A percentile compares a stretch with the other conserved stretches of the same genome.
These are phyloP conservation scores for Psittacula echo DNA, from an alignment of 2,797 vertebrate species.

Conservation along the genomic window DNA sequence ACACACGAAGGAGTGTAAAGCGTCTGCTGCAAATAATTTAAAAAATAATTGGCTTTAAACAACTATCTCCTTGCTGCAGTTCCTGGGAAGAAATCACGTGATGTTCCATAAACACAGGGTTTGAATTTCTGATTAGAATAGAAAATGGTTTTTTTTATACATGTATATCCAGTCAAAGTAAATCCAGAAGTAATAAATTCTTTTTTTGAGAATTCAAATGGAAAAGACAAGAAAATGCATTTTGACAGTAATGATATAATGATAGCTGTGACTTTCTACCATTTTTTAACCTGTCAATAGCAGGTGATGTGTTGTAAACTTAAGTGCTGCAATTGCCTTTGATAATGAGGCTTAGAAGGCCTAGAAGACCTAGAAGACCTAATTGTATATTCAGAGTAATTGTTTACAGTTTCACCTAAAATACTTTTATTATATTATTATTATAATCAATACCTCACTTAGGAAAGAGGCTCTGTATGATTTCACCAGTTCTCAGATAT, in stretches of 20 bases:
- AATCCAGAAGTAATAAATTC: not conserved
- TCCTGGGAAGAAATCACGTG: slow-evolving; percentile 30
- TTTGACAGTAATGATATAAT: not conserved
- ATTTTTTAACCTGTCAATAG: not conserved
- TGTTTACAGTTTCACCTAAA: not conserved
- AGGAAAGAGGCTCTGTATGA: not conserved
- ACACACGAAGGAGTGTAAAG: not conserved
- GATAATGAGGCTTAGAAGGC: not conserved
- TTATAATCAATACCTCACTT: not conserved
- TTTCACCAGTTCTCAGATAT: not conserved
- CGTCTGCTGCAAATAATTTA: slow-evolving; percentile 44
- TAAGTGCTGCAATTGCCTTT: not conserved
- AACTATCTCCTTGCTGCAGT: slow-evolving; percentile 7
- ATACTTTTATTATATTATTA: not conserved
- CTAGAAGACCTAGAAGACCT: not conserved
- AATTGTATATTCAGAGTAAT: not conserved
- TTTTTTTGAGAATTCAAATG: not conserved
- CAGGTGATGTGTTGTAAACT: not conserved
- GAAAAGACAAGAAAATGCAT: not conserved
- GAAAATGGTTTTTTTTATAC: not conserved
- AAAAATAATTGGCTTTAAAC: slow-evolving; percentile 55
- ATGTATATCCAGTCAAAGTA: not conserved
- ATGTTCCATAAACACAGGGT: slow-evolving; percentile 14
- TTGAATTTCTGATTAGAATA: slow-evolving; percentile 36
- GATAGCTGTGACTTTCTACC: not conserved